These are phyloP conservation scores for Athripsodes cinereus DNA, from an alignment of 2,888 invertebrate species.

Conservation along the genomic window DNA sequence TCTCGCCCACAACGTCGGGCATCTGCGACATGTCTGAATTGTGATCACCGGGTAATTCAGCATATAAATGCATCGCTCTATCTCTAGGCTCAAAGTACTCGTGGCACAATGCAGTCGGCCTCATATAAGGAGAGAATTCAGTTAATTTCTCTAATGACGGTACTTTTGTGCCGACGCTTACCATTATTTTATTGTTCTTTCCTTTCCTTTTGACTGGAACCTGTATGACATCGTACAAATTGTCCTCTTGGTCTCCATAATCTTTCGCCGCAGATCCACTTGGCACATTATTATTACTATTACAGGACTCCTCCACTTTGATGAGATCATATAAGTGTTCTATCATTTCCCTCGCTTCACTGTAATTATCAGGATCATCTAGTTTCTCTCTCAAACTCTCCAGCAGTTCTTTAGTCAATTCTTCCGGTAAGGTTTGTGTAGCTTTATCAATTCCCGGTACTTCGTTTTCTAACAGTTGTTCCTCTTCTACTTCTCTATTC, in stretches of 20 bases:
- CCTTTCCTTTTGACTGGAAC: conserved; percentile 40
- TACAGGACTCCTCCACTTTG: conserved; percentile 62
- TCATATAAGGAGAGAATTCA: conserved; percentile 45
- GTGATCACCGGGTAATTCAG: conserved; percentile 51
- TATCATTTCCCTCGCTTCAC: conserved; percentile 70
- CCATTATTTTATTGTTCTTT: conserved; percentile 42
- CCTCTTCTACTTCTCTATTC: conserved; percentile 32
- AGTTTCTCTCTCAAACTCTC: conserved; percentile 61
- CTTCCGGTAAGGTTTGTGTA: conserved; percentile 68
- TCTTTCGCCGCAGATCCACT: conserved; percentile 27
- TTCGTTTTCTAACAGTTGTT: conserved; percentile 35
- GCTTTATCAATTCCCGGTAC: conserved; percentile 53
- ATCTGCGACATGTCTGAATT: conserved; percentile 30
- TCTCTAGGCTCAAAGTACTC: conserved; percentile 52
- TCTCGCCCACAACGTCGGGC: conserved; percentile 45
- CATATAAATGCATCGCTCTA: conserved; percentile 54
- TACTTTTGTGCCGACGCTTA: conserved; percentile 52
- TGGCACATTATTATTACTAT: conserved; percentile 41
- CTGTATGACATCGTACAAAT: conserved; percentile 58
- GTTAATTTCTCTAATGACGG: conserved; percentile 54
- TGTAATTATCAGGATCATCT: conserved; percentile 66
- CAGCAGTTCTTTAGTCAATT: conserved; percentile 66
- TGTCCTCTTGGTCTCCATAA: conserved; percentile 41
- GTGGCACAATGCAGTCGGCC: conserved; percentile 41
- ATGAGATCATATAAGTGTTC: conserved; percentile 70